Conservation (phyloP, 30 jellyfish, hydroid and myxozoan species). For the Cassiopea andromeda region DNA sequence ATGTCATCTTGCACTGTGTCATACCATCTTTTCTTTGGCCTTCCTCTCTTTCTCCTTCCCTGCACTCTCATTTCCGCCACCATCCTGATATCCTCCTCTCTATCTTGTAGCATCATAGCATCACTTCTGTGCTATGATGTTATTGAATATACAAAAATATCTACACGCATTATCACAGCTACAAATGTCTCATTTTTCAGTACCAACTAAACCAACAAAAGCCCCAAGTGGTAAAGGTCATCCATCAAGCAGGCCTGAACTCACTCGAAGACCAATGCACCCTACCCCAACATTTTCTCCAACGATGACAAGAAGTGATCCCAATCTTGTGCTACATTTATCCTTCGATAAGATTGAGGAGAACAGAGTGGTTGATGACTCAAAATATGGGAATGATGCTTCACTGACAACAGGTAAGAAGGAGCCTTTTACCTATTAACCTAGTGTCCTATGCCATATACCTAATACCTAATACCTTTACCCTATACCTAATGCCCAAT, state of each 20-base stretch:
- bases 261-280: constrained; percentile 22
- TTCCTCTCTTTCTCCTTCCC: no score
- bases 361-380: constrained; percentile 82
- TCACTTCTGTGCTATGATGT: no score
- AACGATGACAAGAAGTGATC: constrained; percentile 72
- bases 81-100: no score
- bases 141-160: no score
- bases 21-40: no score
- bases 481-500: no score
- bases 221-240: constrained; percentile 29
- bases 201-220: constrained; percentile 80
- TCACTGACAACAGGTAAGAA: constrained; percentile 77
- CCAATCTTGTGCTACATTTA: constrained; percentile 83
- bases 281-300: constrained; percentile 89
- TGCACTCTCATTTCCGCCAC: no score
- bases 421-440: neutral
- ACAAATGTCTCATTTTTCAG: constrained; percentile 26
- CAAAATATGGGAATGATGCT: constrained; percentile 90
- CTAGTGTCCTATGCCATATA: no score
- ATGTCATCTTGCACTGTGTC: no score
- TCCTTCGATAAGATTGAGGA: constrained; percentile 93
- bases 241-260: neutral
- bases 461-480: no score
- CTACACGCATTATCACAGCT: no score
- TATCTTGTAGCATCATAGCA: no score